These are phyloP conservation scores for Cosmorhoe ocellata DNA, from an alignment of 2,888 invertebrate species.

Conservation along the genomic window DNA sequence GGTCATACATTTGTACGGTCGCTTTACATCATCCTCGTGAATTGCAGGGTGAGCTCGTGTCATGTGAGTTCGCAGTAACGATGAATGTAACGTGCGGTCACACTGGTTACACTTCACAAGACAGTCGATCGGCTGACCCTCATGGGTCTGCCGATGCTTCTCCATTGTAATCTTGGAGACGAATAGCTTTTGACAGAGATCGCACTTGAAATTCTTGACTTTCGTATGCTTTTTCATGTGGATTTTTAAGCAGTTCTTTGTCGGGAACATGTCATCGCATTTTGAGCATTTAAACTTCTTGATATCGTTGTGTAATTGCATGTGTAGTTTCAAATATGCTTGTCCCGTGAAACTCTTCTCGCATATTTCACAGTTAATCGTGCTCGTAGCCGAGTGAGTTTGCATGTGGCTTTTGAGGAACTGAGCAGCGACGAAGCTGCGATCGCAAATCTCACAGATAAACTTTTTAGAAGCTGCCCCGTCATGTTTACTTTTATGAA, in stretches of 20 bases:
- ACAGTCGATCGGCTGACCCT: slow-evolving; percentile 73
- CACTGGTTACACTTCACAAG: slow-evolving; percentile 75
- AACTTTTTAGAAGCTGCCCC: slow-evolving; percentile 70
- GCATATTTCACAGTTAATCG: slow-evolving; percentile 76
- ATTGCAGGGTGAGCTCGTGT: slow-evolving; percentile 63
- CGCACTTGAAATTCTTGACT: slow-evolving; percentile 77
- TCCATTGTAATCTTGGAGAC: slow-evolving; percentile 79
- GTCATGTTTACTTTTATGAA: slow-evolving; percentile 75
- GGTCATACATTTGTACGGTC: slow-evolving; percentile 73
- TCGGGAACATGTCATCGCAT: slow-evolving; percentile 76
- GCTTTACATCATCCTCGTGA: slow-evolving; percentile 70
- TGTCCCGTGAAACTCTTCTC: slow-evolving; percentile 73
- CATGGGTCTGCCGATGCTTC: slow-evolving; percentile 70
- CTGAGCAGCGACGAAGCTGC: slow-evolving; percentile 75
- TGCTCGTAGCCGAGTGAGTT: slow-evolving; percentile 68
- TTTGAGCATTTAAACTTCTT: slow-evolving; percentile 77
- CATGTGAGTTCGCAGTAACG: slow-evolving; percentile 67
- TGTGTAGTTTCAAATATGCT: slow-evolving; percentile 73
- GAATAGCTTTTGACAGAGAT: slow-evolving; percentile 71
- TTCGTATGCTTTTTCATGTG: slow-evolving; percentile 79
- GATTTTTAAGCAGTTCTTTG: slow-evolving; percentile 73
- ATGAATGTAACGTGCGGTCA: slow-evolving; percentile 72
- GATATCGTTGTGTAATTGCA: slow-evolving; percentile 76
- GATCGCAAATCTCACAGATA: slow-evolving; percentile 72
- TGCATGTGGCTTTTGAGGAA: slow-evolving; percentile 78